phyloP scores from a whole-genome alignment of 2,888 invertebrate species.

The Melipona bicolor region DNA sequence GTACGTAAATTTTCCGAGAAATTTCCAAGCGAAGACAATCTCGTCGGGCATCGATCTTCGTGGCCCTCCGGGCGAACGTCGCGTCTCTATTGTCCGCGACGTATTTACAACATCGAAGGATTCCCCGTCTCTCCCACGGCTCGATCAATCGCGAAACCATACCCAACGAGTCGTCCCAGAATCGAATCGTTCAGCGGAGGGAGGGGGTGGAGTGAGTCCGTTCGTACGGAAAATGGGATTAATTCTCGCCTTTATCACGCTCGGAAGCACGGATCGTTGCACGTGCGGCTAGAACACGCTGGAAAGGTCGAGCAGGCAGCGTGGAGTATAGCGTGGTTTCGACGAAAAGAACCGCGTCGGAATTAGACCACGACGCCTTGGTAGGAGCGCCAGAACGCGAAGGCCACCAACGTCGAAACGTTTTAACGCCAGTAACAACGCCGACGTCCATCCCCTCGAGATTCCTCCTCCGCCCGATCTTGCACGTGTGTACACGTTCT shows the following conservation, averaged over 20 bases:
- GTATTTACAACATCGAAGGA: slow-evolving; percentile 37
- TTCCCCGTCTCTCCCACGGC: not conserved
- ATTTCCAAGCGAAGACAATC: slow-evolving; percentile 55
- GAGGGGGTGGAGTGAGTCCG: not conserved
- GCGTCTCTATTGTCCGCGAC: slow-evolving; percentile 37
- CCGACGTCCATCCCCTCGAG: slow-evolving; percentile 64
- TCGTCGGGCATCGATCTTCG: slow-evolving; percentile 44
- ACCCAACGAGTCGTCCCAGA: not conserved
- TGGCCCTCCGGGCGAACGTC: not conserved
- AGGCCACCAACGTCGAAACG: slow-evolving; percentile 51
- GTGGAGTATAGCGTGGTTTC: slow-evolving; percentile 15
- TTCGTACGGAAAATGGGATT: slow-evolving; percentile 7
- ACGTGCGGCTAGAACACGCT: not conserved
- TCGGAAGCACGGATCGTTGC: not conserved
- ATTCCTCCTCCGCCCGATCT: not conserved
- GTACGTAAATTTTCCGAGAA: slow-evolving; percentile 54
- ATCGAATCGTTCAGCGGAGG: too few relatives aligned
- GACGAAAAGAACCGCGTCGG: slow-evolving; percentile 61
- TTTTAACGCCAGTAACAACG: slow-evolving; percentile 60
- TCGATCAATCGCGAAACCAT: slow-evolving; percentile 14
- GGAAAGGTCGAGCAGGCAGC: slow-evolving; percentile 6
- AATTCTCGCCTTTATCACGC: not conserved
- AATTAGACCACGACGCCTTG: slow-evolving; percentile 69
- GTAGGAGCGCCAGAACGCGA: slow-evolving; percentile 53
- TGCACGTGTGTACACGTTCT: not conserved